Evolutionary conservation across 2,888 invertebrate species (phyloP).

Genomic region (Argyresthia albistria): DNA sequence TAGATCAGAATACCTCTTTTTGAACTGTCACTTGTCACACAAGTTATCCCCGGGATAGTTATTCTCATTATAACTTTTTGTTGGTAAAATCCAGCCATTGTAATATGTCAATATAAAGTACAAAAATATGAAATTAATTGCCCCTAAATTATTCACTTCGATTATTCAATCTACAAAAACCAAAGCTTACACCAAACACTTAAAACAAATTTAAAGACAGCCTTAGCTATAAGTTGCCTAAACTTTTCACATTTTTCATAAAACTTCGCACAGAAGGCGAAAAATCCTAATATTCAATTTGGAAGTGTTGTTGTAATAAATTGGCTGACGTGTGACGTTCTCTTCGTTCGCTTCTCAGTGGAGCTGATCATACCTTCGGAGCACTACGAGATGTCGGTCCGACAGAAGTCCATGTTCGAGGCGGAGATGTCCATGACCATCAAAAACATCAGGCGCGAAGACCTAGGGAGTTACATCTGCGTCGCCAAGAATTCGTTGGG

Average conservation of each 20-base stretch:
- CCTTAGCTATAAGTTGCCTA: conserved; percentile 54
- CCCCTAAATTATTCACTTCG: neutral
- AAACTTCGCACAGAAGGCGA: conserved; percentile 62
- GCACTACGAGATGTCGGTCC: conserved; percentile 84
- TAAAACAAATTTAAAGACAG: conserved; percentile 66
- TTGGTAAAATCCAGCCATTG: too few relatives aligned
- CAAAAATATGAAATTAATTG: neutral
- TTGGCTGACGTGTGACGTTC: neutral
- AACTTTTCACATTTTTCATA: conserved; percentile 71
- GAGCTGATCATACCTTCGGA: conserved; percentile 89
- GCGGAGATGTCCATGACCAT: conserved; percentile 88
- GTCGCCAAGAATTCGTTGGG: conserved; percentile 91
- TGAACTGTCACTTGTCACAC: too few relatives aligned
- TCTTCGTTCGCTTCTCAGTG: conserved; percentile 50
- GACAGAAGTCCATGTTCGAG: conserved; percentile 84
- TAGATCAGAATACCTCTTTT: too few relatives aligned
- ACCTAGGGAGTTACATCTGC: conserved; percentile 88
- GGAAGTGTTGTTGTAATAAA: conserved; percentile 34
- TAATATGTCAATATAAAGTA: too few relatives aligned
- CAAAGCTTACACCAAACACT: conserved; percentile 30
- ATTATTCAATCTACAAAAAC: neutral
- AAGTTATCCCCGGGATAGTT: too few relatives aligned
- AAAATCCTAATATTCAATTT: conserved; percentile 70
- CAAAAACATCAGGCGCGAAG: conserved; percentile 81
- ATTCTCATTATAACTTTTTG: too few relatives aligned